Conservation (phyloP, 2,113 vertebrate genomes). For the Boulengeromyrus knoepffleri region DNA sequence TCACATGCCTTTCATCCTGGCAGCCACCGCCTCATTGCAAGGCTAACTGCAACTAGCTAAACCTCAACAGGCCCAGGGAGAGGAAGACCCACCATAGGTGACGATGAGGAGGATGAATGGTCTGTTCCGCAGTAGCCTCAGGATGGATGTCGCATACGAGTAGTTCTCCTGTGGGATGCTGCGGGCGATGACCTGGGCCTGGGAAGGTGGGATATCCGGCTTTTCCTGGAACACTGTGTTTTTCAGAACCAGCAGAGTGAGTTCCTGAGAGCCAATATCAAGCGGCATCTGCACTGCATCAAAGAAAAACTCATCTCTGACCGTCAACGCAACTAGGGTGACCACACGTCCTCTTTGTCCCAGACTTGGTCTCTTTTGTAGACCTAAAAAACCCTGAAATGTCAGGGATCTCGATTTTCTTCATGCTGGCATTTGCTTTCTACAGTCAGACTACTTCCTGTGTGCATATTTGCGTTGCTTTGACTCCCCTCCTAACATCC, state of each 20-base stretch:
- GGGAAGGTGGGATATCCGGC: conserved; percentile 73
- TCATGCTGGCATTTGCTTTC: not conserved
- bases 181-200: conserved; percentile 71
- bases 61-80: not conserved
- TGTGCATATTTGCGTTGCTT: not conserved
- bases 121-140: conserved; percentile 68
- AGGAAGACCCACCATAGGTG: conserved; percentile 72
- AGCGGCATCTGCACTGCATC: not conserved
- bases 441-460: not conserved
- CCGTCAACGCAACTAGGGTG: not conserved
- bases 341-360: not conserved
- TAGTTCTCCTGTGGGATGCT: conserved; percentile 48
- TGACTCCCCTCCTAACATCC: not conserved
- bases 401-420: not conserved
- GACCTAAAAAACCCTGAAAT: not conserved
- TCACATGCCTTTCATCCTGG: not conserved
- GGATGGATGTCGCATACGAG: conserved; percentile 72
- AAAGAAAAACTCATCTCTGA: not conserved
- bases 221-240: conserved; percentile 80
- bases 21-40: not conserved
- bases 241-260: not conserved
- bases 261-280: conserved; percentile 19
- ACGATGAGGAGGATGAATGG: conserved; percentile 81
- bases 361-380: not conserved
- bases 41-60: not conserved